These are phyloP conservation scores for Variabilichromis moorii DNA, from an alignment of 2,113 vertebrate genomes.

Conservation along the genomic window DNA sequence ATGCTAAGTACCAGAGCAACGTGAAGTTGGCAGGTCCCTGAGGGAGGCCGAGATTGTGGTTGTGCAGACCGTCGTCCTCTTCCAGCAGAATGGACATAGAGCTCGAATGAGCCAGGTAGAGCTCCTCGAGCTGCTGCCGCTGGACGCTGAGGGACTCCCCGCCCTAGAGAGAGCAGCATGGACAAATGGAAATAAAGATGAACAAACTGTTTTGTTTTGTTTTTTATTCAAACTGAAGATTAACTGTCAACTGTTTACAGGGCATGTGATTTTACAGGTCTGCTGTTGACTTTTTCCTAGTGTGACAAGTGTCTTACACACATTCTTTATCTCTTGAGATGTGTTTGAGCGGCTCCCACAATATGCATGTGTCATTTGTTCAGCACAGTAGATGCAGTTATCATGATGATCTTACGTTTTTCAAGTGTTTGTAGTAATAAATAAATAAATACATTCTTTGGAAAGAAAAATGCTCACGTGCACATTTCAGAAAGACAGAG, in stretches of 20 bases:
- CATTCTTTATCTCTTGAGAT: neutral
- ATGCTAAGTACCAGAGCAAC: conserved; percentile 62
- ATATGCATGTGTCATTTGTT: neutral
- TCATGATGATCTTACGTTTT: neutral
- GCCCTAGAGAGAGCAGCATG: conserved; percentile 33
- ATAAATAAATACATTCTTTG: neutral
- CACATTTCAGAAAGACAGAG: neutral
- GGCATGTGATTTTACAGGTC: neutral
- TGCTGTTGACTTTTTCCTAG: neutral
- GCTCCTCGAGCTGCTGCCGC: conserved; percentile 67
- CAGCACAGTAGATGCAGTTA: neutral
- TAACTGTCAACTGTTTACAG: neutral
- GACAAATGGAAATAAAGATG: neutral
- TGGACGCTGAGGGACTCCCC: conserved; percentile 63
- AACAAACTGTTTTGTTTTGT: neutral
- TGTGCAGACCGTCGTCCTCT: conserved; percentile 29
- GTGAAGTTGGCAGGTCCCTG: conserved; percentile 71
- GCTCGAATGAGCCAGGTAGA: conserved; percentile 57
- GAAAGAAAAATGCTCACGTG: neutral
- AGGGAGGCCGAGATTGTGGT: conserved; percentile 37
- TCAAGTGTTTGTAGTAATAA: neutral
- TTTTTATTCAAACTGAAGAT: neutral
- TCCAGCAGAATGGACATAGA: conserved; percentile 63
- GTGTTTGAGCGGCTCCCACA: neutral
- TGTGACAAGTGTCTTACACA: neutral